Evolutionary conservation across 2,797 vertebrate species (phyloP).

Genomic region (Erethizon dorsatum): DNA sequence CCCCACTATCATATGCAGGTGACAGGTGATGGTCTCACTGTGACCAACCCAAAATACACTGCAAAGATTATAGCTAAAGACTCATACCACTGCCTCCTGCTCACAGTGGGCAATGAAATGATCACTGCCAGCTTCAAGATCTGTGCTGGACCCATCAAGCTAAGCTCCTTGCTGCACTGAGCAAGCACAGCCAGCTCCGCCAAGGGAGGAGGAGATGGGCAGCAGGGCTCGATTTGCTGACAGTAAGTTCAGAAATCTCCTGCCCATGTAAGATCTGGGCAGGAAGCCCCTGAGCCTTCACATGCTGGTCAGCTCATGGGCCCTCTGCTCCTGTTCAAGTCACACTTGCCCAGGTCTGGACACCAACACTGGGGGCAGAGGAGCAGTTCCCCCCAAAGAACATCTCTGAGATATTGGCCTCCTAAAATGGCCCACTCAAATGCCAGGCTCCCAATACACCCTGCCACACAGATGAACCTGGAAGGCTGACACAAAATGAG

Average conservation of each 20-base stretch:
- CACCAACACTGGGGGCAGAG: conserved; percentile 23
- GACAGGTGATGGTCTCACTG: conserved; percentile 93
- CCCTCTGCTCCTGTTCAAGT: conserved; percentile 77
- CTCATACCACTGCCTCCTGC: conserved; percentile 94
- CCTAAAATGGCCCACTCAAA: conserved; percentile 63
- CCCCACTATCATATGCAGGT: conserved; percentile 92
- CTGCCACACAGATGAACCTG: neutral
- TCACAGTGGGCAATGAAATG: conserved; percentile 71
- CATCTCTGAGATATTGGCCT: conserved; percentile 75
- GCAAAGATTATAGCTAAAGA: conserved; percentile 92
- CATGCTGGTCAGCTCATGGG: conserved; percentile 71
- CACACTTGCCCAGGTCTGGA: conserved; percentile 87
- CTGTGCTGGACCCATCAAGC: conserved; percentile 94
- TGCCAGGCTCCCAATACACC: neutral
- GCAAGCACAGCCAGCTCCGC: conserved; percentile 96
- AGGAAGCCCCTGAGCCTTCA: conserved; percentile 39
- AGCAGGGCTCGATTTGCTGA: conserved; percentile 94
- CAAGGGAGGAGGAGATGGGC: conserved; percentile 95
- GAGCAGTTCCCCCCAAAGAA: neutral
- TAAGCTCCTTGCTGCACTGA: conserved; percentile 94
- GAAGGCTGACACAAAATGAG: neutral
- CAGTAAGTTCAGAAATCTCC: conserved; percentile 94
- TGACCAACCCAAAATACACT: conserved; percentile 95
- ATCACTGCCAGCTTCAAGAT: conserved; percentile 93
- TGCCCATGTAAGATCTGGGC: conserved; percentile 88